Evolutionary conservation across 2,797 vertebrate genomes (phyloP).

Genomic region (Acipenser oxyrinchus): DNA sequence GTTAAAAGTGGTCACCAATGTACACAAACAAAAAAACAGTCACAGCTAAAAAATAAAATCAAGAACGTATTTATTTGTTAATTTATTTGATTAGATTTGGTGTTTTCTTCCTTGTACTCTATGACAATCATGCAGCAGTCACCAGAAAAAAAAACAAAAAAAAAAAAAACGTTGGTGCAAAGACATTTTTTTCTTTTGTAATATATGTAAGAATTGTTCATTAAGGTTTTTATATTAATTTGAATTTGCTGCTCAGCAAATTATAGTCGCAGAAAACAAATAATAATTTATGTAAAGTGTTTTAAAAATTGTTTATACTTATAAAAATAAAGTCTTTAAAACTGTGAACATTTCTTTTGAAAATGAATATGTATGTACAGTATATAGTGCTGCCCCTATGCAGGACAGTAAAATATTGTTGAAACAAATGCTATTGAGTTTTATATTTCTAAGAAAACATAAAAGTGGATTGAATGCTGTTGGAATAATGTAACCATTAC

Average conservation of each 20-base stretch:
- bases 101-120: constrained; percentile 73
- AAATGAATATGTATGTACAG: constrained; percentile 77
- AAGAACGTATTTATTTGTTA: constrained; percentile 56
- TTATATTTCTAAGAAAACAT: constrained; percentile 73
- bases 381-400: constrained; percentile 79
- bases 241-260: constrained; percentile 96
- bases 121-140: constrained; percentile 99
- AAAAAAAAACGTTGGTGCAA: constrained; percentile 84
- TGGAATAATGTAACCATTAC: too few species aligned
- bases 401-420: constrained; percentile 81
- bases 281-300: constrained; percentile 97
- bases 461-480: constrained; percentile 59
- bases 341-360: constrained; percentile 92
- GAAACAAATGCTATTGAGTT: constrained; percentile 66
- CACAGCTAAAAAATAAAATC: constrained; percentile 51
- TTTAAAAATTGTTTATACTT: constrained; percentile 99
- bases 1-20: constrained; percentile 95
- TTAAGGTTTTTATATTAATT: constrained; percentile 97
- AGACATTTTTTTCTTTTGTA: constrained; percentile 82
- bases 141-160: constrained; percentile 64
- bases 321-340: constrained; percentile 99
- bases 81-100: constrained; percentile 52
- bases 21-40: constrained; percentile 70
- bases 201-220: constrained; percentile 97
- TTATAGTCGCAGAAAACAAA: constrained; percentile 95